Percentiles rank a stretch among this genome's conserved stretches.
Conservation (phyloP, 2,888 invertebrate genomes). For the Patella caerulea region DNA sequence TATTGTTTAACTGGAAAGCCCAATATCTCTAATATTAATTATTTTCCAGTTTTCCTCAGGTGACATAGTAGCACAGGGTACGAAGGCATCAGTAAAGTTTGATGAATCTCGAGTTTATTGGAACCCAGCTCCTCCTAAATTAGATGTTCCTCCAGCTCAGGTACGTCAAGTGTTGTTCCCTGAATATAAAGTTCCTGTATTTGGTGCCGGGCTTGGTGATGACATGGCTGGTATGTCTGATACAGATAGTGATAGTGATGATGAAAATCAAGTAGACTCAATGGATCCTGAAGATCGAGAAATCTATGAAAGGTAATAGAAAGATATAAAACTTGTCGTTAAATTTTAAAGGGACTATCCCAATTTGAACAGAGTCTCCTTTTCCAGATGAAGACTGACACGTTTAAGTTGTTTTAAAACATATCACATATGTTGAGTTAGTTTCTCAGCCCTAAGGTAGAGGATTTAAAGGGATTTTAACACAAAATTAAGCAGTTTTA, state of each 20-base stretch:
- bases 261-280: conserved; percentile 39
- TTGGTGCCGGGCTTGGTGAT: background rate
- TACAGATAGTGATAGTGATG: conserved; percentile 44
- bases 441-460: too few relatives aligned
- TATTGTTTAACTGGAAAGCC: conserved; percentile 2
- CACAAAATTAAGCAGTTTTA: too few relatives aligned
- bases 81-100: conserved; percentile 42
- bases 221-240: conserved; percentile 29
- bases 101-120: conserved; percentile 68
- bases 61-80: conserved; percentile 53
- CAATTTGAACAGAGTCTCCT: too few relatives aligned
- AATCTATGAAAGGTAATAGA: conserved; percentile 35
- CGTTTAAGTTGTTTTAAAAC: too few relatives aligned
- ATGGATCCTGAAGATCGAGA: conserved; percentile 34
- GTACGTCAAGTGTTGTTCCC: conserved; percentile 66
- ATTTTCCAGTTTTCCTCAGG: conserved; percentile 43
- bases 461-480: too few relatives aligned
- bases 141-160: conserved; percentile 62
- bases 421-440: too few relatives aligned
- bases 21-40: background rate
- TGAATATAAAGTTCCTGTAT: conserved; percentile 22
- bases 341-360: too few relatives aligned
- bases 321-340: too few relatives aligned
- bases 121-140: conserved; percentile 70
- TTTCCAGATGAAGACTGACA: too few relatives aligned